Conservation (phyloP, 2,888 invertebrate species). For the Drosophila acutilabella region DNA sequence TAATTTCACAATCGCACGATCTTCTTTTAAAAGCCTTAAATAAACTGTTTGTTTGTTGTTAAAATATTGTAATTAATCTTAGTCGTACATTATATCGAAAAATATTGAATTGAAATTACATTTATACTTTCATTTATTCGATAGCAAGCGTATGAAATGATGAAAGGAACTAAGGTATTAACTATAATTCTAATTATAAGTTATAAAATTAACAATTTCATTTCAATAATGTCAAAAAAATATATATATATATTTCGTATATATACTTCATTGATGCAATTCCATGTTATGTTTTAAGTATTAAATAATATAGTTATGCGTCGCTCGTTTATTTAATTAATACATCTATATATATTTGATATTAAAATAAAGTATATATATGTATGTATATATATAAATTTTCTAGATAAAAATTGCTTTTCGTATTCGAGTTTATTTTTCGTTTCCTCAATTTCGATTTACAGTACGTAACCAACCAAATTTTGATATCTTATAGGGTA, state of each 20-base stretch:
- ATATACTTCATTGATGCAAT: slow-evolving; percentile 31
- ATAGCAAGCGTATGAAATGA: slow-evolving; percentile 42
- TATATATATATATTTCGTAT: slow-evolving; percentile 33
- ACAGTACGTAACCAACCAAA: slow-evolving; percentile 44
- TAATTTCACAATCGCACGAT: slow-evolving; percentile 49
- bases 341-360: slow-evolving; percentile 31
- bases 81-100: slow-evolving; percentile 18
- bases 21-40: slow-evolving; percentile 59
- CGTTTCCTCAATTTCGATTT: slow-evolving; percentile 69
- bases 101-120: slow-evolving; percentile 28
- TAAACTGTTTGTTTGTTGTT: slow-evolving; percentile 21
- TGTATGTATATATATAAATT: slow-evolving; percentile 51
- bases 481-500: slow-evolving; percentile 30
- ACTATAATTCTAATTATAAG: slow-evolving; percentile 28
- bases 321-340: slow-evolving; percentile 23
- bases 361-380: slow-evolving; percentile 27
- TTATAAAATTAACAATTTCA: slow-evolving; percentile 15
- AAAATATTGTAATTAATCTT: slow-evolving; percentile 31
- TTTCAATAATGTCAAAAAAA: slow-evolving; percentile 47
- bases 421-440: slow-evolving; percentile 60
- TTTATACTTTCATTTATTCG: slow-evolving; percentile 22
- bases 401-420: slow-evolving; percentile 67
- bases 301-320: slow-evolving; percentile 35
- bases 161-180: slow-evolving; percentile 50
- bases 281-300: slow-evolving; percentile 33